A percentile compares a stretch with the other conserved stretches of the same genome.
These are phyloP conservation scores for Plusia festucae DNA, from an alignment of 2,888 invertebrate species.

Conservation along the genomic window DNA sequence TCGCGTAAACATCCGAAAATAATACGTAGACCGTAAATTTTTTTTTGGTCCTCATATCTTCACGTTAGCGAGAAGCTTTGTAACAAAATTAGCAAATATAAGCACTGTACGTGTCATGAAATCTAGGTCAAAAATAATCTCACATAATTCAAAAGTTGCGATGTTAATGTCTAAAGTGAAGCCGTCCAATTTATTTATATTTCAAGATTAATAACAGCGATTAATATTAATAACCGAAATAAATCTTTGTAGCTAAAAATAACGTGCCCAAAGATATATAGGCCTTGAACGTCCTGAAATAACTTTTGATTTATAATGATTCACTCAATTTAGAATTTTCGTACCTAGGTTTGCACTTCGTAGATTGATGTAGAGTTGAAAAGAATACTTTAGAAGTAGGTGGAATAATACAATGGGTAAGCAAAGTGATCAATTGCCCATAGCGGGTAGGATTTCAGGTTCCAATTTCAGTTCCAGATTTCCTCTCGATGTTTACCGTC, in stretches of 20 bases:
- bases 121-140: not conserved
- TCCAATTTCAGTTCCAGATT: too few species aligned
- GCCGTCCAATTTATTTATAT: slow-evolving; percentile 23
- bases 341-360: not conserved
- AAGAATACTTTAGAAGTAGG: too few species aligned
- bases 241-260: slow-evolving; percentile 37
- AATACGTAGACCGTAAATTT: not conserved
- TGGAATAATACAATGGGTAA: too few species aligned
- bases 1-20: too few species aligned
- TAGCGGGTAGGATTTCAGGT: too few species aligned
- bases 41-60: not conserved
- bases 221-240: slow-evolving; percentile 39
- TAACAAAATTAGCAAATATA: not conserved
- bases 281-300: slow-evolving; percentile 19
- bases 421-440: too few species aligned
- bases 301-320: slow-evolving; percentile 18
- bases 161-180: slow-evolving; percentile 8
- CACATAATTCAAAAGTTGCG: not conserved
- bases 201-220: slow-evolving; percentile 31
- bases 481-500: too few species aligned
- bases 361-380: too few species aligned
- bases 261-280: slow-evolving; percentile 17
- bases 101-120: not conserved
- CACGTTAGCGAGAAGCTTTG: not conserved
- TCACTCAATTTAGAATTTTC: not conserved